These are phyloP conservation scores for Ispidina lecontei DNA, from an alignment of 2,797 vertebrate species.

Conservation along the genomic window DNA sequence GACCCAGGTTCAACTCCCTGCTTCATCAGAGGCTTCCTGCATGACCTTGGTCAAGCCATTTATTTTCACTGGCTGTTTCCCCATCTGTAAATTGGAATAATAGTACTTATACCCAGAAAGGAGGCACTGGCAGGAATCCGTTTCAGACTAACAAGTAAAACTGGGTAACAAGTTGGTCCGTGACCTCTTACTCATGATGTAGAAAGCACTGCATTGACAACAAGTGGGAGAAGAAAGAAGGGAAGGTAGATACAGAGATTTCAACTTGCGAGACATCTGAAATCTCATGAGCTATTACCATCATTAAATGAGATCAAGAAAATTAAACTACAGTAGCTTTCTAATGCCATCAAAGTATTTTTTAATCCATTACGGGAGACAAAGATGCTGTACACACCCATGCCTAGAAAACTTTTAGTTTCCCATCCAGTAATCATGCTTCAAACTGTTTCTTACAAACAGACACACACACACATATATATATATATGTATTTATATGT, in stretches of 20 bases:
- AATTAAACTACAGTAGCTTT: not conserved
- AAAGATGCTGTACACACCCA: not conserved
- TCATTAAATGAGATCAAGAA: not conserved
- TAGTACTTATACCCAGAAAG: slow-evolving; percentile 29
- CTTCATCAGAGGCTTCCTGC: slow-evolving; percentile 37
- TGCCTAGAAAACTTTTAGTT: not conserved
- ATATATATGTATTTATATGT: too few relatives aligned
- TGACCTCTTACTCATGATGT: not conserved
- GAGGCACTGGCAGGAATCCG: not conserved
- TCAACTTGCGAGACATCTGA: not conserved
- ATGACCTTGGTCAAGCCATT: slow-evolving; percentile 18
- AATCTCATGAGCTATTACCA: not conserved
- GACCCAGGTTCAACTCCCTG: slow-evolving; percentile 37
- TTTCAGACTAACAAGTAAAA: not conserved
- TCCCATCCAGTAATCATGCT: not conserved
- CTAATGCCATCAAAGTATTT: not conserved
- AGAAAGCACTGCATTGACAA: not conserved
- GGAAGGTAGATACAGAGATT: not conserved
- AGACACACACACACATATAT: too few relatives aligned
- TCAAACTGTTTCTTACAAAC: not conserved
- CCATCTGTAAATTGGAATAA: slow-evolving; percentile 48
- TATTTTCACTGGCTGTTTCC: slow-evolving; percentile 30
- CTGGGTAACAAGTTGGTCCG: not conserved
- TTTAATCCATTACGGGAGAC: not conserved
- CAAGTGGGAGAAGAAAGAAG: not conserved